Evolutionary conservation across 2,888 invertebrate species (phyloP).

Genomic region (Microchrysa polita): DNA sequence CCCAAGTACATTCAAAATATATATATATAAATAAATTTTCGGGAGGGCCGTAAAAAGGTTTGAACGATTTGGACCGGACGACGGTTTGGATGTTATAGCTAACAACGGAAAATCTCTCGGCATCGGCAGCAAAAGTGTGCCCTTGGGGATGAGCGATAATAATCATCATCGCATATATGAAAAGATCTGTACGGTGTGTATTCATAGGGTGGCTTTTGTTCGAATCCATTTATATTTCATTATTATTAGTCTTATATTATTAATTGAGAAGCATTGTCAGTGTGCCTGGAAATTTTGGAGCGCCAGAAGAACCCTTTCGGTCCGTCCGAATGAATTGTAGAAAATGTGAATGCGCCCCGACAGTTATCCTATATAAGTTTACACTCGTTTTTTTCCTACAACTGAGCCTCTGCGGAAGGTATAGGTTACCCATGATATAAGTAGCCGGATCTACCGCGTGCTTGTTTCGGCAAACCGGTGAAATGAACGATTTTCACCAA

Average conservation of each 20-base stretch:
- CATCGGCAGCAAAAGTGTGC: neutral
- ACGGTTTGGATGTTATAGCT: neutral
- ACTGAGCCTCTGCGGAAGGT: neutral
- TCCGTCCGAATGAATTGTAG: slow-evolving; percentile 3
- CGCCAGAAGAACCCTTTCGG: neutral
- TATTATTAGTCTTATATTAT: slow-evolving; percentile 50
- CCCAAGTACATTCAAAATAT: slow-evolving; percentile 21
- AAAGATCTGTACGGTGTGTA: no score
- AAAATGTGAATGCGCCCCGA: neutral
- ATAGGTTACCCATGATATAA: neutral
- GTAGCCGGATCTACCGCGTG: neutral
- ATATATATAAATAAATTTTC: slow-evolving; percentile 31
- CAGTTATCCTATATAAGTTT: no score
- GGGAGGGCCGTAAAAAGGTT: slow-evolving; percentile 20
- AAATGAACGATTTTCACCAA: slow-evolving; percentile 21
- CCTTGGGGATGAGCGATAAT: neutral
- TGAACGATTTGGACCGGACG: neutral
- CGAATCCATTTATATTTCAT: slow-evolving; percentile 48
- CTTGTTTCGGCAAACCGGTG: no score
- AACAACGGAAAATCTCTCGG: neutral
- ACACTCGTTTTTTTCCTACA: neutral
- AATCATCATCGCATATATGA: no score
- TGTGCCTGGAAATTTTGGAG: slow-evolving; percentile 18
- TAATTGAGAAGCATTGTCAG: slow-evolving; percentile 49
- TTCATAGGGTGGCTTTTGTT: neutral